Evolutionary conservation across 2,888 invertebrate species (phyloP).

Genomic region (Cephus rjabovi): DNA sequence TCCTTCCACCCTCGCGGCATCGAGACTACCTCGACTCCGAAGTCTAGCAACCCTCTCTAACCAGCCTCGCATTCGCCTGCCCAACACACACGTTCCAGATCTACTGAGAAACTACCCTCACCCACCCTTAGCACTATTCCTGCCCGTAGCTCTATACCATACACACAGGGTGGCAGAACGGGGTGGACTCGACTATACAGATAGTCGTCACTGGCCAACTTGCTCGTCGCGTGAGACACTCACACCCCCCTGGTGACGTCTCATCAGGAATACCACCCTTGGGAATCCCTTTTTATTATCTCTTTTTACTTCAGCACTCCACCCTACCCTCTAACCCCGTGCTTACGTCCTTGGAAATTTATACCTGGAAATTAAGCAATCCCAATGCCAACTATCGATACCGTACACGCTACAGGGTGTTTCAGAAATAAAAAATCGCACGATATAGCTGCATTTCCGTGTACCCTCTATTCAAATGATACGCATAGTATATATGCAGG

Average conservation of each 20-base stretch:
- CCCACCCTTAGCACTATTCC: slow-evolving; percentile 21
- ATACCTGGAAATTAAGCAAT: not conserved
- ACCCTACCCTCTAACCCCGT: not conserved
- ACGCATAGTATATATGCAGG: not conserved
- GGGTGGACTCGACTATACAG: not conserved
- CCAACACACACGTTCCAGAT: slow-evolving; percentile 20
- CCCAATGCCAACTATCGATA: not conserved
- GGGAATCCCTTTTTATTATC: not conserved
- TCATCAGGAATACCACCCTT: not conserved
- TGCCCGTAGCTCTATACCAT: not conserved
- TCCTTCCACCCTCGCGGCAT: slow-evolving; percentile 29
- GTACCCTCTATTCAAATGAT: not conserved
- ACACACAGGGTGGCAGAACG: not conserved
- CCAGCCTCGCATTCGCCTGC: slow-evolving; percentile 13
- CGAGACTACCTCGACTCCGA: slow-evolving; percentile 19
- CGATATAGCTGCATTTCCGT: not conserved
- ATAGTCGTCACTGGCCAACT: not conserved
- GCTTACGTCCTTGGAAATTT: not conserved
- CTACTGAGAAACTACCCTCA: slow-evolving; percentile 23
- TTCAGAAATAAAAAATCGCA: not conserved
- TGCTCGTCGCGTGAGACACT: slow-evolving; percentile 10
- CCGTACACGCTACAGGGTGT: not conserved
- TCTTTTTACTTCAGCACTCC: not conserved
- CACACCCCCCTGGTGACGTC: slow-evolving; percentile 14
- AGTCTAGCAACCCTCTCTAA: slow-evolving; percentile 16